Conservation (phyloP, 2,888 invertebrate species). For the Gnatocerus cornutus region DNA sequence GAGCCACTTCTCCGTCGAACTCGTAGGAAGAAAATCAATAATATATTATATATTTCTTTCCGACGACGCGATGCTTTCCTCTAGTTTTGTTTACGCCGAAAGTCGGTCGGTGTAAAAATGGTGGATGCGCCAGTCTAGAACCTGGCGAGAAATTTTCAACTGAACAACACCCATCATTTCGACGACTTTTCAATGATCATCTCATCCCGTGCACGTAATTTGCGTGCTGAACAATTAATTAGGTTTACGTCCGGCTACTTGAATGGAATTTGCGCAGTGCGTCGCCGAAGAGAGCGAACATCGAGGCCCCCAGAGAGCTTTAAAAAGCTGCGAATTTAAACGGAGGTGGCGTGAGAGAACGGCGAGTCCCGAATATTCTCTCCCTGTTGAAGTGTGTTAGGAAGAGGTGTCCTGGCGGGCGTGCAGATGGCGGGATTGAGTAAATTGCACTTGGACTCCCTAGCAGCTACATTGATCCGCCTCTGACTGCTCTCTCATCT, state of each 20-base stretch:
- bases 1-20: conserved; percentile 58
- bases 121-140: conserved; percentile 37
- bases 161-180: conserved; percentile 7
- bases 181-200: not conserved
- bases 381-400: conserved; percentile 53
- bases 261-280: conserved; percentile 47
- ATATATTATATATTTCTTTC: conserved; percentile 51
- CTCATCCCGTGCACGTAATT: conserved; percentile 18
- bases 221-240: conserved; percentile 40
- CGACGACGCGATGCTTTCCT: conserved; percentile 19
- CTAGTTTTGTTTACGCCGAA: conserved; percentile 37
- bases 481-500: conserved; percentile 50
- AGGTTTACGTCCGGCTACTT: conserved; percentile 19
- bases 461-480: conserved; percentile 58
- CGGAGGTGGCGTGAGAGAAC: conserved; percentile 45
- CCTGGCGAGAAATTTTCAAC: not conserved
- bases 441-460: conserved; percentile 54
- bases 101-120: conserved; percentile 37
- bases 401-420: conserved; percentile 55
- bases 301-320: conserved; percentile 41
- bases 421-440: conserved; percentile 54
- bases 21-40: conserved; percentile 60
- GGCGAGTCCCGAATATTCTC: conserved; percentile 47
- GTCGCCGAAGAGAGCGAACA: conserved; percentile 28
- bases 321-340: conserved; percentile 46